These are phyloP conservation scores for Phrixothrix hirtus DNA, from an alignment of 2,888 invertebrate species.

Conservation along the genomic window DNA sequence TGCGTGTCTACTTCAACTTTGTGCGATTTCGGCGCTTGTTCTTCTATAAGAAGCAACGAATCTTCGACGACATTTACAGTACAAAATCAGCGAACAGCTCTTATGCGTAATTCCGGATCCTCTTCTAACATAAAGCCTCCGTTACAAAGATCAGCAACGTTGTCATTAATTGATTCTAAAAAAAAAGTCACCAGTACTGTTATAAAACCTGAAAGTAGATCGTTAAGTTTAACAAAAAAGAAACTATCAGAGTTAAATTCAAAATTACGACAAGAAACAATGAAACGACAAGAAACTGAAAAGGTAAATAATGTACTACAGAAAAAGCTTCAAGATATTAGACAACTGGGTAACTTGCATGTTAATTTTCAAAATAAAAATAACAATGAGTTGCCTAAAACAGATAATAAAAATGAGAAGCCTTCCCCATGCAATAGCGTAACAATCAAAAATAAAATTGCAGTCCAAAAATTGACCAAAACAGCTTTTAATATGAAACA, in stretches of 20 bases:
- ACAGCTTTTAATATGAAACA: background rate
- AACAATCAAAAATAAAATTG: background rate
- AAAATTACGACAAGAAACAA: constrained; percentile 65
- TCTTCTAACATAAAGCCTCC: background rate
- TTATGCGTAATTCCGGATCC: constrained; percentile 32
- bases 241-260: constrained; percentile 56
- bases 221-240: constrained; percentile 20
- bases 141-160: constrained; percentile 35
- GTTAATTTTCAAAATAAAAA: constrained; percentile 16
- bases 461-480: background rate
- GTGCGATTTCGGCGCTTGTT: constrained; percentile 2
- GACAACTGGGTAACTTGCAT: constrained; percentile 1
- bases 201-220: constrained; percentile 14
- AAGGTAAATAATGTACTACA: constrained; percentile 64
- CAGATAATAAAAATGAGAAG: background rate
- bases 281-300: constrained; percentile 65
- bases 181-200: constrained; percentile 1
- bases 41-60: constrained; percentile 22
- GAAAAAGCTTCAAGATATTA: constrained; percentile 58
- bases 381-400: background rate
- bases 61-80: constrained; percentile 24
- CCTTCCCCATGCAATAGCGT: background rate
- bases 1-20: constrained; percentile 41
- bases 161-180: constrained; percentile 23
- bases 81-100: constrained; percentile 46